Base-by-base conservation (phyloP, 2,888 invertebrate species). In the Heliconius erato region DNA sequence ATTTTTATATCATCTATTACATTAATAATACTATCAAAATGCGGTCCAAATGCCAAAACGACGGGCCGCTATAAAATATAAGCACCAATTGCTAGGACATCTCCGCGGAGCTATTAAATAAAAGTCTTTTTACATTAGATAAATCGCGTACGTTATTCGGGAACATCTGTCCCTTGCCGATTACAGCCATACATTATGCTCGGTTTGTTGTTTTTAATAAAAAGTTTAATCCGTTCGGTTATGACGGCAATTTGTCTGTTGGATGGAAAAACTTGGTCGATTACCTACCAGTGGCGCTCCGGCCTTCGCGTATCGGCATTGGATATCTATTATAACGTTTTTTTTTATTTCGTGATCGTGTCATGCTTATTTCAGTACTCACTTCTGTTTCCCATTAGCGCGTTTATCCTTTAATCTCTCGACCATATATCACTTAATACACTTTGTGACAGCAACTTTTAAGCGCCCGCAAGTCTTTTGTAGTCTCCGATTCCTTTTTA, bases 121-220 rank as follows among this genome's bases (percentile, higher is more conserved):
- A 95, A 95, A 95, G 94, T 94, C 92, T 94, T 94, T 95, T 94
- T 94, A 93, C 95, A 95, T 96, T 95, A 95, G 95, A 96, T 95
- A 95, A 95, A 96, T 95, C 94, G 95, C 91, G 88, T 88, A 90
- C 93, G 95, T 94, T 94, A 94, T 94, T 94, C 92, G 94, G 94
- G 91, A 94, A 93, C 95, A 96, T 95, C 95, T 96, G 95, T 95
- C 95, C 95, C 94, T 92, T 93, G 92, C 93, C 94, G 94, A 95
- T 95, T 95, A 95, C 94, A 92, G 90, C 93, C 92, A 94, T 95
- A 95, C 95, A 95, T 95, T 95, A 95, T 95, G 92, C 95, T 92
- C 94, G 93, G 95, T 95, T 95, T 95, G 95, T 95, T 95, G 95
- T 95, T 95, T 95, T 95, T 95, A 95, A 95, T 95, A 95, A 95